Evolutionary conservation across 1,140 invertebrate species (phyloP).

Genomic region (Pseudomyrmex pallidus): DNA sequence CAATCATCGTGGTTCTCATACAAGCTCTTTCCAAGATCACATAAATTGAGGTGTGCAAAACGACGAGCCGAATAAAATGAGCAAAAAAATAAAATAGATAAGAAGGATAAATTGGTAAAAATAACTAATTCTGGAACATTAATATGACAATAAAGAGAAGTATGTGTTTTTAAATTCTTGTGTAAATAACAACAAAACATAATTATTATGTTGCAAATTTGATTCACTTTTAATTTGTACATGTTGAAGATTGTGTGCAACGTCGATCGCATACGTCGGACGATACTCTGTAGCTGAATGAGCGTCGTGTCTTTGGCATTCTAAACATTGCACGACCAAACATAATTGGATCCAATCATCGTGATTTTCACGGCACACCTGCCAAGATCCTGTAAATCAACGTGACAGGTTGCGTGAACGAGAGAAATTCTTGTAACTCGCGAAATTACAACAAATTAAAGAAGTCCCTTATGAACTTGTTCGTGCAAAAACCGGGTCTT

Average conservation of each 20-base stretch:
- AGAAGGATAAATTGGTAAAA: not conserved
- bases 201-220: too few relatives aligned
- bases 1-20: constrained; percentile 81
- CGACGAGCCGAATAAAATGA: not conserved
- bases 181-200: too few relatives aligned
- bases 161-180: too few relatives aligned
- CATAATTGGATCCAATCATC: constrained; percentile 36
- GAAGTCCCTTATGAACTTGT: not conserved
- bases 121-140: too few relatives aligned
- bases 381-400: constrained; percentile 31
- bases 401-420: constrained; percentile 43
- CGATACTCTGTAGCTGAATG: constrained; percentile 4
- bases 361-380: constrained; percentile 17
- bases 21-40: constrained; percentile 22
- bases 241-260: not conserved
- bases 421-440: constrained; percentile 15
- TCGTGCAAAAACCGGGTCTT: not conserved
- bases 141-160: not conserved
- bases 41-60: not conserved
- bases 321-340: not conserved
- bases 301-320: not conserved
- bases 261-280: not conserved
- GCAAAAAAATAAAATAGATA: not conserved
- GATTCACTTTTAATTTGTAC: too few relatives aligned
- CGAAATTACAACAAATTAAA: constrained; percentile 43